Percentiles rank a stretch among this genome's conserved stretches.
phyloP scores from a whole-genome alignment of 2,888 invertebrate species.

The Stenchaetothrips biformis region DNA sequence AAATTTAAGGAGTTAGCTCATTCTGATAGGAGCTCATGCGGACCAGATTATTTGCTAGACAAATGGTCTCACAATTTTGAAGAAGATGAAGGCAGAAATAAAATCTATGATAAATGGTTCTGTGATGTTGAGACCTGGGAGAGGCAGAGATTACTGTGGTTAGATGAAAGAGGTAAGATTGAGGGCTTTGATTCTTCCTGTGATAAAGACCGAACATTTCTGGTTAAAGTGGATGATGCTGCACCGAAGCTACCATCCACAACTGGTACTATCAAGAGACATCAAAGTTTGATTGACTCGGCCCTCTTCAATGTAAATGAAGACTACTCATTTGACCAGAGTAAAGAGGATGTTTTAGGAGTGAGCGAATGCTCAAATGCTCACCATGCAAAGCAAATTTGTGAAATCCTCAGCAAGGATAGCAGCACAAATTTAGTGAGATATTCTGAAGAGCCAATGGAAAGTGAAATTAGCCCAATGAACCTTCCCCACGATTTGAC shows the following conservation, averaged over 20 bases:
- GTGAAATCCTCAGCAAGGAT: too few relatives aligned
- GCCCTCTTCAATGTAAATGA: background rate
- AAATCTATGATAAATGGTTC: background rate
- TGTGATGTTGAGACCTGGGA: background rate
- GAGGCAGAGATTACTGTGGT: background rate
- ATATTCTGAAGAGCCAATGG: too few relatives aligned
- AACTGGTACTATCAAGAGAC: too few relatives aligned
- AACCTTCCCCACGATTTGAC: background rate
- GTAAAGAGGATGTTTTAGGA: too few relatives aligned
- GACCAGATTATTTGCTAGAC: background rate
- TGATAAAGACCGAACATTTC: background rate
- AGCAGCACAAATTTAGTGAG: too few relatives aligned
- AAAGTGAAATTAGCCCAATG: background rate
- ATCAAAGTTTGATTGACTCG: background rate
- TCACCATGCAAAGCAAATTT: too few relatives aligned
- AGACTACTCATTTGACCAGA: too few relatives aligned
- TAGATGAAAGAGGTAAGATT: background rate
- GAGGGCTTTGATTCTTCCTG: slow-evolving; percentile 5
- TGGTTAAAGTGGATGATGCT: background rate
- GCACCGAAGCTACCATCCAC: too few relatives aligned
- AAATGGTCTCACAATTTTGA: background rate
- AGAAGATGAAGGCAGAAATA: background rate
- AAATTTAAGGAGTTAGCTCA: too few relatives aligned
- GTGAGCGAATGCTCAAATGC: too few relatives aligned
- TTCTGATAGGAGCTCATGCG: background rate